Evolutionary conservation across 2,797 vertebrate genomes (phyloP).

Genomic region (Karalla daura): DNA sequence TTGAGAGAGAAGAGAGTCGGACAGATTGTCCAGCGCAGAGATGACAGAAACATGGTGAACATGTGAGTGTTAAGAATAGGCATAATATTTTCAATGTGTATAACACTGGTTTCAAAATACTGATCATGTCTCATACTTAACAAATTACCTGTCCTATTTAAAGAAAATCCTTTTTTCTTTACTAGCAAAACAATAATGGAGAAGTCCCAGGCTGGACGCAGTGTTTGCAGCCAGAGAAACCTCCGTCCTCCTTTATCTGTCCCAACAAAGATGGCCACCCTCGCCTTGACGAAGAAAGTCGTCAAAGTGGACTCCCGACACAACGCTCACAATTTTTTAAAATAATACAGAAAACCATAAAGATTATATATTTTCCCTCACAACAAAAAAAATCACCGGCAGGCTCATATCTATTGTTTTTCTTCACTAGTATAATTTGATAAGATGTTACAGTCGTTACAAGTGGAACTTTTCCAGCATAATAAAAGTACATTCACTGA

Average conservation of each 20-base stretch:
- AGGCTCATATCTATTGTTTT: too few relatives aligned
- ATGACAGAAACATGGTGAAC: background rate
- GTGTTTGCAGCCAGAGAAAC: background rate
- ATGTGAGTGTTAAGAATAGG: too few relatives aligned
- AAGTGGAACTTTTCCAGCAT: too few relatives aligned
- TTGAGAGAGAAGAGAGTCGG: slow-evolving; percentile 18
- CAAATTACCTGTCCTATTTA: background rate
- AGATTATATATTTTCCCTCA: slow-evolving; percentile 54
- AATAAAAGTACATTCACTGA: too few relatives aligned
- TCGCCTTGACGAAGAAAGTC: slow-evolving; percentile 45
- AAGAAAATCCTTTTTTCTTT: slow-evolving; percentile 1
- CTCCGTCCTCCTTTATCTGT: slow-evolving; percentile 15
- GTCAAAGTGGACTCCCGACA: background rate
- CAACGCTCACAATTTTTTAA: slow-evolving; percentile 4
- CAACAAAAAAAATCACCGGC: too few relatives aligned
- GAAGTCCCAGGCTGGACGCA: background rate
- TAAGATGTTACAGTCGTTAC: too few relatives aligned
- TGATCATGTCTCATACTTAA: background rate
- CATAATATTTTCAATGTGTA: too few relatives aligned
- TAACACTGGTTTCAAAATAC: too few relatives aligned
- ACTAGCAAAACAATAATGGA: slow-evolving; percentile 18
- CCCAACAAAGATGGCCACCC: slow-evolving; percentile 26
- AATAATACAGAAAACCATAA: slow-evolving; percentile 15
- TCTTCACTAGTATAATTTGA: too few relatives aligned
- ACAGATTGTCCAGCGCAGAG: background rate